These are phyloP conservation scores for Myoxocephalus aenaeus DNA, from an alignment of 2,797 vertebrate genomes.

Conservation along the genomic window DNA sequence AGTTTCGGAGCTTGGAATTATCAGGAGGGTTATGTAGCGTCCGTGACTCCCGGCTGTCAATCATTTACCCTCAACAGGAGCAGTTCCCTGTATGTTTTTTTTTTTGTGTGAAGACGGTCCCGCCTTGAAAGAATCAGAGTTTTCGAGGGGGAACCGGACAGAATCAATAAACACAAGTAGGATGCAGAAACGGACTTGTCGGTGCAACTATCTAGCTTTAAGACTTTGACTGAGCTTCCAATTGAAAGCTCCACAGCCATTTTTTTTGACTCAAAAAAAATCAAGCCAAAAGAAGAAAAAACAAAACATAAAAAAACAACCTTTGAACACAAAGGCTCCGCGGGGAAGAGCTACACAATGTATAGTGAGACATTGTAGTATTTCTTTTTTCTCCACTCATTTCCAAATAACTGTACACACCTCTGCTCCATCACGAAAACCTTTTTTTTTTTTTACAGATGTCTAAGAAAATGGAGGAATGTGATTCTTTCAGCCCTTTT, in stretches of 20 bases:
- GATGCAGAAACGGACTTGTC: slow-evolving; percentile 61
- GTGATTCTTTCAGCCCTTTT: slow-evolving; percentile 82
- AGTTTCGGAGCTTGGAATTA: slow-evolving; percentile 69
- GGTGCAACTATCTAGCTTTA: slow-evolving; percentile 71
- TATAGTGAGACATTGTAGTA: slow-evolving; percentile 76
- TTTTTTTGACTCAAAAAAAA: slow-evolving; percentile 54
- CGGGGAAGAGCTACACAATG: slow-evolving; percentile 69
- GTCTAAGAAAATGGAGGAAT: slow-evolving; percentile 83
- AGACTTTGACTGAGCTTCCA: slow-evolving; percentile 73
- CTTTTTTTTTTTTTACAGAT: slow-evolving; percentile 79
- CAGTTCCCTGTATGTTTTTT: slow-evolving; percentile 36
- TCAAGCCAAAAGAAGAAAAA: slow-evolving; percentile 59
- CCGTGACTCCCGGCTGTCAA: slow-evolving; percentile 68
- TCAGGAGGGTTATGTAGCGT: slow-evolving; percentile 63
- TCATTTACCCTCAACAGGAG: slow-evolving; percentile 69
- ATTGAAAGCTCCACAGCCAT: slow-evolving; percentile 72
- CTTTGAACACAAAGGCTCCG: slow-evolving; percentile 53
- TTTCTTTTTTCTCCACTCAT: slow-evolving; percentile 71
- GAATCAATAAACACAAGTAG: slow-evolving; percentile 72
- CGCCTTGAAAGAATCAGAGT: slow-evolving; percentile 78
- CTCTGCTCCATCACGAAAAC: slow-evolving; percentile 67
- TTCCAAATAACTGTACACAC: slow-evolving; percentile 74
- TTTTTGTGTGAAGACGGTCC: slow-evolving; percentile 47
- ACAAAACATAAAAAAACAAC: neutral
- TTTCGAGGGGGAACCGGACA: slow-evolving; percentile 68